Percentiles rank a stretch among this genome's conserved stretches.
Conservation (phyloP, 2,888 invertebrate species). For the Andrena trimmerana region DNA sequence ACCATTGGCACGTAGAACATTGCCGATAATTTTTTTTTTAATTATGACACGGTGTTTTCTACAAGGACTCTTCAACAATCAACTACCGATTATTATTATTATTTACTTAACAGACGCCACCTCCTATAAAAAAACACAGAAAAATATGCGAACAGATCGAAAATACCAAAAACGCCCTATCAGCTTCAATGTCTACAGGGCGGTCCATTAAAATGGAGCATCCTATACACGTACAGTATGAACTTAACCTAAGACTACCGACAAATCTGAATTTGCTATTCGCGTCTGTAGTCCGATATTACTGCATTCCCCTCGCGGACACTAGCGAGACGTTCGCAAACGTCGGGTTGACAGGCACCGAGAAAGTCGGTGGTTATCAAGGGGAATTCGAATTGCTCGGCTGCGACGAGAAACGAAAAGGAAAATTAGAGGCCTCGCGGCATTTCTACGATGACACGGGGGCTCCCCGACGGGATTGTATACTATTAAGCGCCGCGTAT, state of each 20-base stretch:
- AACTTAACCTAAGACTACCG: neutral
- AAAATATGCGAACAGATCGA: no score
- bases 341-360: conserved; percentile 18
- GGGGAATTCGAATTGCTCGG: conserved; percentile 26
- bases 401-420: conserved; percentile 17
- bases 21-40: no score
- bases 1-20: no score
- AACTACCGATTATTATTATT: no score
- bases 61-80: no score
- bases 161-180: no score
- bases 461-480: conserved; percentile 59
- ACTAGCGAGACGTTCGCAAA: neutral
- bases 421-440: conserved; percentile 9
- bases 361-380: conserved; percentile 32
- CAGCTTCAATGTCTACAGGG: no score
- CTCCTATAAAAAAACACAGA: no score
- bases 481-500: conserved; percentile 50
- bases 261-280: neutral
- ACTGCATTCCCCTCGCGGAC: neutral
- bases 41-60: no score
- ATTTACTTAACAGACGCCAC: no score
- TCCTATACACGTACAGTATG: neutral
- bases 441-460: conserved; percentile 17
- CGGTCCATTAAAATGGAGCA: no score
- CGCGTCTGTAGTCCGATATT: neutral